Percentiles rank a stretch among this genome's conserved stretches.
phyloP scores from a whole-genome alignment of 2,888 invertebrate species.

The Athetis lepigone region DNA sequence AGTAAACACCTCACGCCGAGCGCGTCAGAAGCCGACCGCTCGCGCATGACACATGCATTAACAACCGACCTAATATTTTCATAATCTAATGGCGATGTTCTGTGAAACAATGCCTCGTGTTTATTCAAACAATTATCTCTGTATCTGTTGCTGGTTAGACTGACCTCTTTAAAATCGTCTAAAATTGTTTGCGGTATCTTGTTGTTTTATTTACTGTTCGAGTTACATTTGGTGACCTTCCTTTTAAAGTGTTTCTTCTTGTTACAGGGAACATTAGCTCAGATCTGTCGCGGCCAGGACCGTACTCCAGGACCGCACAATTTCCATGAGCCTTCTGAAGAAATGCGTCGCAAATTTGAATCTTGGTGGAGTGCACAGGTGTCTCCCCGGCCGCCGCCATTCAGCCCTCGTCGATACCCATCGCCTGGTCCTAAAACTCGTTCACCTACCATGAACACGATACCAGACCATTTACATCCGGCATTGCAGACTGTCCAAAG shows the following conservation, averaged over 20 bases:
- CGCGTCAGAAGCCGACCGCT: slow-evolving; percentile 78
- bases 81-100: slow-evolving; percentile 91
- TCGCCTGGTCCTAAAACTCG: slow-evolving; percentile 89
- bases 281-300: slow-evolving; percentile 95
- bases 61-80: slow-evolving; percentile 90
- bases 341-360: slow-evolving; percentile 96
- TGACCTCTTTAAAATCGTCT: slow-evolving; percentile 89
- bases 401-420: slow-evolving; percentile 87
- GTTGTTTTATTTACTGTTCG: slow-evolving; percentile 74
- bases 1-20: slow-evolving; percentile 78
- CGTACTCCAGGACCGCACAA: slow-evolving; percentile 92
- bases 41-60: slow-evolving; percentile 90
- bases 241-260: slow-evolving; percentile 71
- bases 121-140: slow-evolving; percentile 87
- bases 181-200: slow-evolving; percentile 85
- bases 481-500: slow-evolving; percentile 94
- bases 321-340: slow-evolving; percentile 94
- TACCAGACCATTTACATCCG: slow-evolving; percentile 92
- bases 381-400: slow-evolving; percentile 90
- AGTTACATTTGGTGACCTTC: slow-evolving; percentile 67
- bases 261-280: slow-evolving; percentile 94
- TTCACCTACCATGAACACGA: slow-evolving; percentile 83
- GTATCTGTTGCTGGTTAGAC: slow-evolving; percentile 88
- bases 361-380: slow-evolving; percentile 96
- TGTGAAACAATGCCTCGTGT: slow-evolving; percentile 89